Base-by-base conservation (phyloP, 2,113 vertebrate species). In the Rhinoderma darwinii region DNA sequence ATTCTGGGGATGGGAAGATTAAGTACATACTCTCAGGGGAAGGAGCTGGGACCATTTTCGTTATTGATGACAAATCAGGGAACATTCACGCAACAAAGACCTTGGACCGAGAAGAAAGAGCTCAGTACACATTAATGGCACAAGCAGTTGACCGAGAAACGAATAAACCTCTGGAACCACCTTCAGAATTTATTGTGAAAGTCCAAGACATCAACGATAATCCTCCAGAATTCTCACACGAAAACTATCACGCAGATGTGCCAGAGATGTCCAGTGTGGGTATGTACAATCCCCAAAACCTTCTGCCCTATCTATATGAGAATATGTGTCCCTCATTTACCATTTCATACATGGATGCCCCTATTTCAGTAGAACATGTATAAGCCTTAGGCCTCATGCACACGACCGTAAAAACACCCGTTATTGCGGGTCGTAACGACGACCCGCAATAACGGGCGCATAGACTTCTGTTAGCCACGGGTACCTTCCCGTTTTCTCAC, bases 131-230 rank as follows among this genome's bases (percentile, higher is more conserved):
- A 0, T 90, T 99, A 79, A 99, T 97, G 0, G 98, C 98, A 43
- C 98, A 99, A 90, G 98, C 98, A 0, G 98, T 99, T 84, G 96
- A 94, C 89, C 93, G 97, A 56, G 96, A 97, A 90, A 99, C 98
- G 0, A 98, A 98, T 77, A 95, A 97, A 66, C 97, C 98, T 0
- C 90, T 99, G 90, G 98, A 99, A 89, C 98, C 98, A 0, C 98
- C 98, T 0, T 99, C 98, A 0, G 96, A 99, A 91, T 99, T 99
- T 92, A 99, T 99, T 15, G 98, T 99, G 84, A 99, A 99, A 93
- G 98, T 99, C 88, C 98, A 99, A 91, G 98, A 99, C 91, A 99
- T 99, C 91, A 99, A 99, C 41, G 98, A 99, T 92, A 99, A 99
- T 91, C 98, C 98, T 0, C 98, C 98, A 0, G 97, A 98, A 92